These are phyloP conservation scores for Phoebastria nigripes DNA, from an alignment of 2,797 vertebrate species.

Conservation along the genomic window DNA sequence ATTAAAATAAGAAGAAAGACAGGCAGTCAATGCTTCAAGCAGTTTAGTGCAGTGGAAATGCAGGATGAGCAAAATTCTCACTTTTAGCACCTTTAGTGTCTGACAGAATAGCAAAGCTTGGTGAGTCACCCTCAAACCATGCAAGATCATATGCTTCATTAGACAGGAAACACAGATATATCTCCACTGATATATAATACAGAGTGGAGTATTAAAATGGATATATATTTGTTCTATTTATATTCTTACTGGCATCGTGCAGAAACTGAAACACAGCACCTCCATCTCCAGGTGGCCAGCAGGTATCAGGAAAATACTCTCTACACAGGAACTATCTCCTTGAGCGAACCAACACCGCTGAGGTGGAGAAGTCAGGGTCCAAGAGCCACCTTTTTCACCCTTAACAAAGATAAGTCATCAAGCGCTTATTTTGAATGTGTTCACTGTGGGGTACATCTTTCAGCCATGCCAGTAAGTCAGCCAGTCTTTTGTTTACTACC, in stretches of 20 bases:
- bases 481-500: background rate
- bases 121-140: constrained; percentile 50
- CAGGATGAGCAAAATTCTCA: background rate
- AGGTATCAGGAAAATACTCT: background rate
- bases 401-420: background rate
- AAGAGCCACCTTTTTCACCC: background rate
- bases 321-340: background rate
- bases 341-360: background rate
- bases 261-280: constrained; percentile 13
- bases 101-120: background rate
- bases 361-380: background rate
- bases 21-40: background rate
- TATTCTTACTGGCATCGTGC: constrained; percentile 28
- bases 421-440: background rate
- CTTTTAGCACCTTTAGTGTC: background rate
- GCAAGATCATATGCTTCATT: constrained; percentile 50
- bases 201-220: constrained; percentile 42
- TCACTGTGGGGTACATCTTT: background rate
- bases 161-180: constrained; percentile 63
- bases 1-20: background rate
- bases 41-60: background rate
- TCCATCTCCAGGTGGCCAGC: constrained; percentile 35
- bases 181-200: constrained; percentile 62
- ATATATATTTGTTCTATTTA: constrained; percentile 61
- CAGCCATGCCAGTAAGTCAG: background rate